Conservation (phyloP, 2,888 invertebrate species). For the Drosophila ustulata region DNA sequence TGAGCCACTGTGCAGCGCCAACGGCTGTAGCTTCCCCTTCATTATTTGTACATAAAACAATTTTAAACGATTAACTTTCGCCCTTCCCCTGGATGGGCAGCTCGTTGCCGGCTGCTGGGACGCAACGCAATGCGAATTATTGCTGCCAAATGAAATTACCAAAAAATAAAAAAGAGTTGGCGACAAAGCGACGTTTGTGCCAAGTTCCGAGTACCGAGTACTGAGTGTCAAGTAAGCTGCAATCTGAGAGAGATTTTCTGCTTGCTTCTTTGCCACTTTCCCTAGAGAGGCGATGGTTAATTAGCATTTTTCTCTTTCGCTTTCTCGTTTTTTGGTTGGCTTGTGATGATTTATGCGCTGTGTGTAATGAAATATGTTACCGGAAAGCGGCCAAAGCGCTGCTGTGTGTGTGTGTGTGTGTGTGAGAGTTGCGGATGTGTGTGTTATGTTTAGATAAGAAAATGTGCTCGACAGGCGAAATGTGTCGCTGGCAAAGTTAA, state of each 20-base stretch:
- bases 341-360: conserved; percentile 63
- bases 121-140: conserved; percentile 44
- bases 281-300: conserved; percentile 47
- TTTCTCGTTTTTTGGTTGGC: background rate
- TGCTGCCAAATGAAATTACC: conserved; percentile 54
- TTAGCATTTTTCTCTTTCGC: conserved; percentile 64
- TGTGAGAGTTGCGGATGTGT: conserved; percentile 18
- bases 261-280: background rate
- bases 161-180: conserved; percentile 11
- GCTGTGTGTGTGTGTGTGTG: conserved; percentile 13
- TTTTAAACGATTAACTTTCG: conserved; percentile 62
- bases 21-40: conserved; percentile 16
- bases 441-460: conserved; percentile 66
- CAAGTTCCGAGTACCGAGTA: background rate
- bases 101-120: conserved; percentile 11
- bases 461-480: conserved; percentile 67
- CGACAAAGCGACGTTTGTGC: conserved; percentile 17
- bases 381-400: conserved; percentile 26
- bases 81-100: conserved; percentile 3
- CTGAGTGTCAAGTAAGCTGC: conserved; percentile 14
- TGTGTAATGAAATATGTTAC: conserved; percentile 65
- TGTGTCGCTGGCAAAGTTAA: conserved; percentile 69
- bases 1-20: conserved; percentile 7
- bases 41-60: conserved; percentile 66
- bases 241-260: conserved; percentile 14